phyloP scores from a whole-genome alignment of 2,888 invertebrate genomes.

The Euzophera pinguis region DNA sequence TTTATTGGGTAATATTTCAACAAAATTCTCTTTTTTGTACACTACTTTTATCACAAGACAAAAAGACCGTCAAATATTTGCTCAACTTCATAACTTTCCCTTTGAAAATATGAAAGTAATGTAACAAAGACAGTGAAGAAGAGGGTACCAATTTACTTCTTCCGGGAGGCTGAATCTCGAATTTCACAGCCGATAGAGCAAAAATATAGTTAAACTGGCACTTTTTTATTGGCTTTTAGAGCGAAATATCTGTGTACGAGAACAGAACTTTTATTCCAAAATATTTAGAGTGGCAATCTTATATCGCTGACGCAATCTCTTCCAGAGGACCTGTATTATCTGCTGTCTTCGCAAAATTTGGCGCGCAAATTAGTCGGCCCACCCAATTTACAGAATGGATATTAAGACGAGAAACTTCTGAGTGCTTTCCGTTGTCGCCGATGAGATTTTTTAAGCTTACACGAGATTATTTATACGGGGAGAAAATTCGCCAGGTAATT shows the following conservation, averaged over 20 bases:
- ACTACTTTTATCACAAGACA: not conserved
- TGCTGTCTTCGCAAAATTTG: conserved; percentile 18
- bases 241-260: not conserved
- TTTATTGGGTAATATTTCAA: too few relatives aligned
- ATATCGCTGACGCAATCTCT: not conserved
- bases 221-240: not conserved
- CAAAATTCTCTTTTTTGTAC: not conserved
- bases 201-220: conserved; percentile 6
- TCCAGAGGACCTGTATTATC: not conserved
- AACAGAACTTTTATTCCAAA: too few relatives aligned
- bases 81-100: not conserved
- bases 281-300: too few relatives aligned
- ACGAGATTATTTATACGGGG: not conserved
- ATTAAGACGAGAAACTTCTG: conserved; percentile 41
- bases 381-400: conserved; percentile 36
- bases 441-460: conserved; percentile 15
- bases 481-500: not conserved
- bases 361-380: conserved; percentile 32
- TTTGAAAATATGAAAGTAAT: conserved; percentile 6
- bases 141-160: conserved; percentile 12
- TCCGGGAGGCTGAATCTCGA: conserved; percentile 2
- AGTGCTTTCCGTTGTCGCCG: conserved; percentile 42
- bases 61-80: conserved; percentile 13
- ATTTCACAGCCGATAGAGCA: conserved; percentile 9
- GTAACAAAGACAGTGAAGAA: conserved; percentile 9